A percentile compares a stretch with the other conserved stretches of the same genome.
Conservation (phyloP, 2,888 invertebrate genomes). For the Lepidocyrtoides sp. region DNA sequence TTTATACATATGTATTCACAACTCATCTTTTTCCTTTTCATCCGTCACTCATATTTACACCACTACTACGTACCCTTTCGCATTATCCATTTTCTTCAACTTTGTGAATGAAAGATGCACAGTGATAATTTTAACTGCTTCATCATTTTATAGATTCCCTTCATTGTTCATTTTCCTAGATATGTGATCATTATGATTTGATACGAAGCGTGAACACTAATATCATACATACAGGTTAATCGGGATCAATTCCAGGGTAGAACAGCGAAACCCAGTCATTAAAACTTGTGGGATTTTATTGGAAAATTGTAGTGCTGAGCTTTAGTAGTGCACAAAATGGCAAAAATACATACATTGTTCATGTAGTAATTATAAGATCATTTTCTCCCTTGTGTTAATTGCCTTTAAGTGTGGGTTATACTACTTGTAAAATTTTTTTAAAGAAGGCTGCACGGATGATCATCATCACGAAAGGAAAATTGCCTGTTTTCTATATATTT, state of each 20-base stretch:
- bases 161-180: neutral
- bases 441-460: neutral
- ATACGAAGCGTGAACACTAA: conserved; percentile 56
- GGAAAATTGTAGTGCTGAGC: conserved; percentile 71
- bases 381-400: conserved; percentile 33
- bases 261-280: conserved; percentile 37
- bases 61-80: neutral
- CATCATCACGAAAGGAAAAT: neutral
- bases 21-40: neutral
- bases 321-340: conserved; percentile 46
- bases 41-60: conserved; percentile 31
- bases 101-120: neutral
- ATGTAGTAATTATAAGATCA: conserved; percentile 40
- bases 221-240: conserved; percentile 44
- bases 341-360: conserved; percentile 52
- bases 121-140: too few relatives aligned
- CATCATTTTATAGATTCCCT: too few relatives aligned
- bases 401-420: neutral
- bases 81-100: too few relatives aligned
- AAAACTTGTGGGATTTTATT: conserved; percentile 55
- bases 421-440: neutral
- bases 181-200: conserved; percentile 20
- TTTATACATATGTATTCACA: neutral
- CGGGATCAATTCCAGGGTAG: conserved; percentile 64
- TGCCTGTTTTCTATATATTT: neutral